phyloP scores from a whole-genome alignment of 2,888 invertebrate species.

The Deladenus siricidicola region DNA sequence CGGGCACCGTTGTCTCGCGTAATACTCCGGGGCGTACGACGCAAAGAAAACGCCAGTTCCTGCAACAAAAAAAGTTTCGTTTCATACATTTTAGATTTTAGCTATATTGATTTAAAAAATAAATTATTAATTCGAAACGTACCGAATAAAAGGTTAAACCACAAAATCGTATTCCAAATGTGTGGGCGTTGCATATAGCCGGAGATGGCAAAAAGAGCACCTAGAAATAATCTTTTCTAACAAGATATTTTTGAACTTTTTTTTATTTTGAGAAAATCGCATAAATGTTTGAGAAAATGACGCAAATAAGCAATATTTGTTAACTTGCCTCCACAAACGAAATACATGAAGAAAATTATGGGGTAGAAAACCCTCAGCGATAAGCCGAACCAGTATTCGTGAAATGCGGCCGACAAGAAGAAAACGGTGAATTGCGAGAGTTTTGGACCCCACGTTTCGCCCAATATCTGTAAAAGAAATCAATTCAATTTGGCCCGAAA shows the following conservation, averaged over 20 bases:
- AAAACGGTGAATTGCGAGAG: constrained; percentile 66
- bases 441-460: constrained; percentile 28
- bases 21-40: constrained; percentile 68
- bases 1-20: constrained; percentile 61
- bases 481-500: background rate
- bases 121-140: too few relatives aligned
- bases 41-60: constrained; percentile 51
- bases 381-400: constrained; percentile 75
- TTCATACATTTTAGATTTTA: background rate
- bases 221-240: too few relatives aligned
- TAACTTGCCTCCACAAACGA: constrained; percentile 63
- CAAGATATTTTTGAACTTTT: background rate
- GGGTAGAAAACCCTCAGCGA: constrained; percentile 80
- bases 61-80: constrained; percentile 13
- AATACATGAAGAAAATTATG: constrained; percentile 71
- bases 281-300: background rate
- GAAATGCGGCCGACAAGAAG: constrained; percentile 73
- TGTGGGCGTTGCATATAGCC: constrained; percentile 55
- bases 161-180: constrained; percentile 72
- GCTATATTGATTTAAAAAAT: background rate
- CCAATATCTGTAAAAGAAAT: constrained; percentile 31
- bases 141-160: constrained; percentile 72
- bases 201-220: constrained; percentile 57
- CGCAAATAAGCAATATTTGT: constrained; percentile 54
- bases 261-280: background rate